Percentiles rank a stretch among this genome's conserved stretches.
Conservation (phyloP, 2,888 invertebrate genomes). For the Fabriciana adippe region DNA sequence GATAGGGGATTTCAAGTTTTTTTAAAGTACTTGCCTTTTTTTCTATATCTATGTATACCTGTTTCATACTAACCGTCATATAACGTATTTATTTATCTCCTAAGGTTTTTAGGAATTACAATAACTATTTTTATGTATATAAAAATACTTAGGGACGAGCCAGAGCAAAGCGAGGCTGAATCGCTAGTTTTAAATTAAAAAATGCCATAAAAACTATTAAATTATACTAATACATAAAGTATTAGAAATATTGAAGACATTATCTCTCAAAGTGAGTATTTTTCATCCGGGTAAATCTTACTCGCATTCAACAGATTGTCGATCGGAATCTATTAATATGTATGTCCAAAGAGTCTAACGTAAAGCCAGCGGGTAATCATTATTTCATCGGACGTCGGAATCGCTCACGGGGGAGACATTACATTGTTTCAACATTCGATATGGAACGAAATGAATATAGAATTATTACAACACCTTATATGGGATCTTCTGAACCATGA, state of each 20-base stretch:
- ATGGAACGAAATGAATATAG: slow-evolving; percentile 31
- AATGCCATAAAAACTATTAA: no score
- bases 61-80: no score
- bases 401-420: slow-evolving; percentile 63
- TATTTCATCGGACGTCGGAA: slow-evolving; percentile 64
- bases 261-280: neutral
- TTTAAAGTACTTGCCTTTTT: no score
- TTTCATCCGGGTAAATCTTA: slow-evolving; percentile 12
- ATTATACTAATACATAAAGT: neutral
- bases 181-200: no score
- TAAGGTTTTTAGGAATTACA: no score
- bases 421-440: slow-evolving; percentile 45
- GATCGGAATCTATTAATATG: slow-evolving; percentile 60
- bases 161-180: no score
- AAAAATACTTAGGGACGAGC: no score
- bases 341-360: slow-evolving; percentile 46
- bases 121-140: no score
- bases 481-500: slow-evolving; percentile 4
- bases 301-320: slow-evolving; percentile 65
- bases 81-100: no score
- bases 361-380: slow-evolving; percentile 53
- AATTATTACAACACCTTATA: slow-evolving; percentile 26
- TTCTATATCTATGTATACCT: no score
- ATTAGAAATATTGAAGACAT: neutral
- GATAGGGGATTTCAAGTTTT: no score